phyloP scores from a whole-genome alignment of 1,140 invertebrate genomes.

The Scaptomyza pallida region DNA sequence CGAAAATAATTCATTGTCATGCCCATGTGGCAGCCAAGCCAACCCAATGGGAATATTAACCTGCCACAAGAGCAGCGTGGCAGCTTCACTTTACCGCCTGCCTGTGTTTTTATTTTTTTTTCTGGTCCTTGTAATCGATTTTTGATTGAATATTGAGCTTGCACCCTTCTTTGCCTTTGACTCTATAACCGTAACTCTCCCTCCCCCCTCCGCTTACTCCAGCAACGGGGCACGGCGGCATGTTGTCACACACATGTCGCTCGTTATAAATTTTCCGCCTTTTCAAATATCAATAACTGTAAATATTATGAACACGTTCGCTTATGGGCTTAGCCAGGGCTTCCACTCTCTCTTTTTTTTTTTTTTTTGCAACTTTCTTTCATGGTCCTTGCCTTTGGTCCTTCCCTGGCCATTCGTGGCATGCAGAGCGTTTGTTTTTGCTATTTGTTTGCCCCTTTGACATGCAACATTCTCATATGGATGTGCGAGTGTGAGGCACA shows the following conservation, averaged over 20 bases:
- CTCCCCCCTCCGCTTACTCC: background rate
- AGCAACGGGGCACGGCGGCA: constrained; percentile 36
- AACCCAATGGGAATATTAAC: constrained; percentile 51
- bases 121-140: constrained; percentile 75
- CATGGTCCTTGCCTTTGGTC: background rate
- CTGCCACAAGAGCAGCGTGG: constrained; percentile 37
- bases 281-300: constrained; percentile 84
- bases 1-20: constrained; percentile 75
- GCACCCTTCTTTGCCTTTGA: constrained; percentile 4
- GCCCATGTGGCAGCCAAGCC: constrained; percentile 57
- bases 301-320: constrained; percentile 84
- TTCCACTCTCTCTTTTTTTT: constrained; percentile 41
- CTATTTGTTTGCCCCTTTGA: constrained; percentile 57
- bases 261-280: constrained; percentile 84
- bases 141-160: constrained; percentile 83
- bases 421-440: constrained; percentile 32
- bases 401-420: background rate
- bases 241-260: constrained; percentile 83
- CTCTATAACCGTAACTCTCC: constrained; percentile 3
- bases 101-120: constrained; percentile 21
- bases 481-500: constrained; percentile 5
- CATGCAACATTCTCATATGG: constrained; percentile 38
- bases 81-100: constrained; percentile 5
- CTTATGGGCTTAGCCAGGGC: constrained; percentile 70
- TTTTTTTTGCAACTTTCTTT: constrained; percentile 10